These are phyloP conservation scores for Diachrysia chrysitis DNA, from an alignment of 2,888 invertebrate species.

Conservation along the genomic window DNA sequence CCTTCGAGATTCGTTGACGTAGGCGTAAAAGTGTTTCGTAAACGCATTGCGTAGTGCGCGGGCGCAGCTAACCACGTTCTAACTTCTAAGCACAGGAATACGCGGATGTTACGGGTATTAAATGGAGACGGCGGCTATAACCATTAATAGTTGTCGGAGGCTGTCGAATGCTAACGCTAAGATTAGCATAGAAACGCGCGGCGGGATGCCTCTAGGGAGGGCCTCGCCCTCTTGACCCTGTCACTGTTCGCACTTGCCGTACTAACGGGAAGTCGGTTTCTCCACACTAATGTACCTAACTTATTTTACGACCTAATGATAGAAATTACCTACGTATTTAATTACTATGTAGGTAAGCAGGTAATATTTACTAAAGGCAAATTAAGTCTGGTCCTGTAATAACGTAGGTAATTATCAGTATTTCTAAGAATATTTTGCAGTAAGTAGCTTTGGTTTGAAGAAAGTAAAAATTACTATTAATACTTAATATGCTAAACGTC, in stretches of 20 bases:
- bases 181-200: conserved; percentile 87
- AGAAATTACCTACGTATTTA: conserved; percentile 67
- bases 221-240: conserved; percentile 86
- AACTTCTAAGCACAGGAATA: conserved; percentile 69
- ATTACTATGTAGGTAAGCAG: conserved; percentile 59
- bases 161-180: conserved; percentile 81
- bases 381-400: conserved; percentile 22
- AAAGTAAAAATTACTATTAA: conserved; percentile 6
- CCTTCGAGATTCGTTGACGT: conserved; percentile 75
- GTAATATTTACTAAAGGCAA: conserved; percentile 38
- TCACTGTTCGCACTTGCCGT: conserved; percentile 82
- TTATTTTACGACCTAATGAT: conserved; percentile 69
- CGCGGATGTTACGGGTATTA: conserved; percentile 75
- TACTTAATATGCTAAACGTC: conserved; percentile 20
- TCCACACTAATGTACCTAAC: conserved; percentile 67
- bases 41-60: conserved; percentile 79
- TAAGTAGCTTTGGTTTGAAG: conserved; percentile 5
- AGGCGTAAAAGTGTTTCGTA: conserved; percentile 84
- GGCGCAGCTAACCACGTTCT: conserved; percentile 70
- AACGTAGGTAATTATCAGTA: conserved; percentile 9
- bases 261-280: conserved; percentile 85
- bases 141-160: conserved; percentile 85
- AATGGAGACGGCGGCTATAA: conserved; percentile 82
- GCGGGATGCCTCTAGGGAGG: conserved; percentile 81
- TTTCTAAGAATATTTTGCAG: neutral